Evolutionary conservation across 1,140 invertebrate genomes (phyloP).

Genomic region (Zaprionus camerounensis): DNA sequence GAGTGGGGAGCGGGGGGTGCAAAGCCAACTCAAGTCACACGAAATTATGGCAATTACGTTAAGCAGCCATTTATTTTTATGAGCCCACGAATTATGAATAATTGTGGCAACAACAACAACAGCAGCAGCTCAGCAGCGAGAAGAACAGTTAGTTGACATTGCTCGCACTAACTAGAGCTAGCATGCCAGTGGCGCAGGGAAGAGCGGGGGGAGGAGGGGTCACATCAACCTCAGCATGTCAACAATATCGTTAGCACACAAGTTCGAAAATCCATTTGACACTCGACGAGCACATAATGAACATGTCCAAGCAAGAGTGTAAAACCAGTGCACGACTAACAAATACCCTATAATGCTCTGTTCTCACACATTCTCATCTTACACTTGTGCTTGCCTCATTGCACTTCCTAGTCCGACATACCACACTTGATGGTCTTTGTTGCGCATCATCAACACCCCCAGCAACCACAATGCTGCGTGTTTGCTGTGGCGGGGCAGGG

Average conservation of each 20-base stretch:
- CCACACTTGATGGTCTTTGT: background rate
- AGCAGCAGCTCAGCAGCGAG: constrained; percentile 12
- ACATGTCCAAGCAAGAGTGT: constrained; percentile 16
- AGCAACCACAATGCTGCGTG: background rate
- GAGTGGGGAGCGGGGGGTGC: background rate
- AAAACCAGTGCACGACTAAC: background rate
- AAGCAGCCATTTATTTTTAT: constrained; percentile 82
- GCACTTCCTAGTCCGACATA: background rate
- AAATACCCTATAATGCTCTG: constrained; percentile 9
- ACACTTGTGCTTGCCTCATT: background rate
- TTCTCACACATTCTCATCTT: too few relatives aligned
- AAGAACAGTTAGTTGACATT: constrained; percentile 34
- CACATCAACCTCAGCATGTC: constrained; percentile 24
- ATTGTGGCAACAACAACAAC: constrained; percentile 54
- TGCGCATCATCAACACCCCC: constrained; percentile 3
- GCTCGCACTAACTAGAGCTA: constrained; percentile 11
- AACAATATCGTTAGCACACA: constrained; percentile 49
- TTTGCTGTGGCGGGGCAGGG: background rate
- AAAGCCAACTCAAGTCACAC: constrained; percentile 67
- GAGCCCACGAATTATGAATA: constrained; percentile 81
- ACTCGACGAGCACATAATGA: constrained; percentile 62
- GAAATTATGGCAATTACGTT: constrained; percentile 81
- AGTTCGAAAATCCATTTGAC: constrained; percentile 68
- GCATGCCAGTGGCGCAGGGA: background rate
- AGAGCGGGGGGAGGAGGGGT: background rate